These are phyloP conservation scores for Drosophila varians DNA, from an alignment of 1,140 invertebrate species.

Conservation along the genomic window DNA sequence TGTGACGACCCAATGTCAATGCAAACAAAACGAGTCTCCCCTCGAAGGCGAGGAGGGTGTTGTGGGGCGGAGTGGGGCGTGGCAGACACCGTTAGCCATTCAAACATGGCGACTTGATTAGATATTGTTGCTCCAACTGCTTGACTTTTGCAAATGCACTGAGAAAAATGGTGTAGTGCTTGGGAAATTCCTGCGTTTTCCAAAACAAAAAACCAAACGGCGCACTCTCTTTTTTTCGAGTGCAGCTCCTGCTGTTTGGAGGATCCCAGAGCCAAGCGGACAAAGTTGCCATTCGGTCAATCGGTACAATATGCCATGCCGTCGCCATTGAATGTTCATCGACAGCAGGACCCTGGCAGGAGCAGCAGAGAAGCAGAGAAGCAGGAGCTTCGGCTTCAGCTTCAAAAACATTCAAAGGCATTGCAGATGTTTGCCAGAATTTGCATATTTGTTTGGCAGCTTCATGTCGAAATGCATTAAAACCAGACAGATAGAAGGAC, in stretches of 20 bases:
- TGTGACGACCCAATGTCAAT: conserved; percentile 64
- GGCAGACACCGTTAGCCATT: conserved; percentile 26
- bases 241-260: not conserved
- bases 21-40: conserved; percentile 55
- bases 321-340: conserved; percentile 73
- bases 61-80: conserved; percentile 2
- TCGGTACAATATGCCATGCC: conserved; percentile 70
- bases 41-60: not conserved
- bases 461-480: conserved; percentile 69
- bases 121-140: conserved; percentile 61
- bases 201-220: too few relatives aligned
- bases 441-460: conserved; percentile 78
- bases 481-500: conserved; percentile 28
- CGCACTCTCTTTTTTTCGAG: not conserved
- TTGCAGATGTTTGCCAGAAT: conserved; percentile 65
- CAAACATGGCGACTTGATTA: conserved; percentile 67
- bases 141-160: conserved; percentile 27
- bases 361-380: not conserved
- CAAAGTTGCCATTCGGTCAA: conserved; percentile 66
- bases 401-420: conserved; percentile 53
- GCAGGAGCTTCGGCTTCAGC: not conserved
- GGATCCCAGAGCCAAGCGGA: conserved; percentile 15
- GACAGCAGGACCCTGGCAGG: conserved; percentile 25
- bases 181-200: too few relatives aligned
- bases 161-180: not conserved